These are phyloP conservation scores for Paraescarpia echinospica DNA, from an alignment of 1,140 invertebrate species.

Conservation along the genomic window DNA sequence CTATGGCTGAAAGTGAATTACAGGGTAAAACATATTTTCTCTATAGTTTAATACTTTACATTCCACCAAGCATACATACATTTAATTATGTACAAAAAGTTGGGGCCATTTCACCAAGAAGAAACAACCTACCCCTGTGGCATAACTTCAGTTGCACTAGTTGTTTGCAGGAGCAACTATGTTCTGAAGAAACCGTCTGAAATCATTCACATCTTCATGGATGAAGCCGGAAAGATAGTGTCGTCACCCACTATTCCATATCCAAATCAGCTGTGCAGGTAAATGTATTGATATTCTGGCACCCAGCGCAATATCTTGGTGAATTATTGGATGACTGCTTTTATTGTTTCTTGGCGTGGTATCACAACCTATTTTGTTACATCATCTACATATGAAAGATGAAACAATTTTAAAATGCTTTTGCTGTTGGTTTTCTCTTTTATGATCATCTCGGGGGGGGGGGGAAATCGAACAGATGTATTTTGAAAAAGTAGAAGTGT, in stretches of 20 bases:
- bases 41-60: no score
- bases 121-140: no score
- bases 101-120: neutral
- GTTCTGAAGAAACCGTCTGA: neutral
- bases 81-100: neutral
- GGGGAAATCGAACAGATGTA: no score
- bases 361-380: neutral
- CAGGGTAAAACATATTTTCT: no score
- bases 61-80: neutral
- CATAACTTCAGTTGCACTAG: neutral
- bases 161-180: neutral
- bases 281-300: conserved; percentile 23
- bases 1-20: no score
- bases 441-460: no score
- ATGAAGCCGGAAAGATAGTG: neutral
- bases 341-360: neutral
- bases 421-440: no score
- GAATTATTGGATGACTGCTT: neutral
- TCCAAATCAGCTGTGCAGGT: conserved; percentile 36
- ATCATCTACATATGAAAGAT: no score
- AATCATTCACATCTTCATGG: neutral
- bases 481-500: no score
- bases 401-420: no score
- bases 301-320: neutral
- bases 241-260: conserved; percentile 6